Evolutionary conservation across 2,113 vertebrate genomes (phyloP).

Genomic region (Grallaria varia): DNA sequence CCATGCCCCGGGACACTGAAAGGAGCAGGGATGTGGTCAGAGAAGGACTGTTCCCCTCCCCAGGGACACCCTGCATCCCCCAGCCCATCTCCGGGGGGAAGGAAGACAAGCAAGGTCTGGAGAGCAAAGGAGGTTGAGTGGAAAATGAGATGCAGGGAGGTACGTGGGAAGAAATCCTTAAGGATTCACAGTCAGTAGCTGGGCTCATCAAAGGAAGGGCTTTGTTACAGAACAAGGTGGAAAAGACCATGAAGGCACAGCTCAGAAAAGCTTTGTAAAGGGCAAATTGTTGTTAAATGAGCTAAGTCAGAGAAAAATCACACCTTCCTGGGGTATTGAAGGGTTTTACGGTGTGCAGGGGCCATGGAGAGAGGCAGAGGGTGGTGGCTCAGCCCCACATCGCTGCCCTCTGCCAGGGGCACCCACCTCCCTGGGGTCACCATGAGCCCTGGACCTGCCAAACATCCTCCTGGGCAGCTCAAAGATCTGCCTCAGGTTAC

Average conservation of each 20-base stretch:
- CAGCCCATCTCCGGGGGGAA: neutral
- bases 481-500: neutral
- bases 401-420: rapidly evolving
- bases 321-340: neutral
- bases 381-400: neutral
- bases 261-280: neutral
- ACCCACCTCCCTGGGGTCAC: neutral
- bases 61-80: neutral
- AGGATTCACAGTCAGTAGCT: neutral
- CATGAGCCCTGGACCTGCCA: neutral
- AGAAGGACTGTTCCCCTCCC: neutral
- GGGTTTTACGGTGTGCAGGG: neutral
- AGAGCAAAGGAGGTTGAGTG: neutral
- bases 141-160: neutral
- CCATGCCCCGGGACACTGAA: neutral
- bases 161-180: neutral
- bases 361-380: rapidly evolving
- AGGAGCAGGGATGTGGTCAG: neutral
- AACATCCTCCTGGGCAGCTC: neutral
- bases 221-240: neutral
- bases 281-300: neutral
- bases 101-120: neutral
- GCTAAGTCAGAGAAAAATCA: rapidly evolving
- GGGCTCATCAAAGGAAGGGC: neutral
- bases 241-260: neutral